Conservation (phyloP, 2,888 invertebrate genomes). For the Deroplatys truncata region DNA sequence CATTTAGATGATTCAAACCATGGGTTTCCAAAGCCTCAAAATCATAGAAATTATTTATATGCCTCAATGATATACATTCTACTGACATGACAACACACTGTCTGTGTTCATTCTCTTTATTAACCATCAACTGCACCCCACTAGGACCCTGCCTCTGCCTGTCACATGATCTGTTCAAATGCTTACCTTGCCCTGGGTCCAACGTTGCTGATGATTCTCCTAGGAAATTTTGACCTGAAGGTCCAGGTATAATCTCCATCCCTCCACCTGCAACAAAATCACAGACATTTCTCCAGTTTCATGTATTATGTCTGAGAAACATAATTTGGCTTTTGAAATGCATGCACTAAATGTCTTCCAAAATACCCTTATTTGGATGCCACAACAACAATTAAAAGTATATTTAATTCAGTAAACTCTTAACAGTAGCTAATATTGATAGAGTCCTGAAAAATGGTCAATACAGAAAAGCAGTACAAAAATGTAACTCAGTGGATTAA, state of each 20-base stretch:
- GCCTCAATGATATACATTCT: not conserved
- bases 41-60: not conserved
- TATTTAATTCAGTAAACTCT: no score
- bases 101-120: not conserved
- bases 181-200: slow-evolving; percentile 40
- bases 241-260: slow-evolving; percentile 45
- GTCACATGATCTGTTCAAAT: not conserved
- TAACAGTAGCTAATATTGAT: no score
- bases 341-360: no score
- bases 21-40: not conserved
- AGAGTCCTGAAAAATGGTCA: no score
- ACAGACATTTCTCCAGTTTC: not conserved
- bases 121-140: slow-evolving; percentile 15
- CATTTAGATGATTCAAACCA: no score
- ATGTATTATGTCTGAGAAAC: not conserved
- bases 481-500: no score
- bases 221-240: slow-evolving; percentile 36
- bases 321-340: not conserved
- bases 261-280: slow-evolving; percentile 36
- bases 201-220: slow-evolving; percentile 35
- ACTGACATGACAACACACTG: not conserved
- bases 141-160: slow-evolving; percentile 10
- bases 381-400: no score
- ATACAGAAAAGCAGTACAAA: no score
- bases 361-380: no score